Conservation (phyloP, 2,797 vertebrate genomes). For the Falco rusticolus region DNA sequence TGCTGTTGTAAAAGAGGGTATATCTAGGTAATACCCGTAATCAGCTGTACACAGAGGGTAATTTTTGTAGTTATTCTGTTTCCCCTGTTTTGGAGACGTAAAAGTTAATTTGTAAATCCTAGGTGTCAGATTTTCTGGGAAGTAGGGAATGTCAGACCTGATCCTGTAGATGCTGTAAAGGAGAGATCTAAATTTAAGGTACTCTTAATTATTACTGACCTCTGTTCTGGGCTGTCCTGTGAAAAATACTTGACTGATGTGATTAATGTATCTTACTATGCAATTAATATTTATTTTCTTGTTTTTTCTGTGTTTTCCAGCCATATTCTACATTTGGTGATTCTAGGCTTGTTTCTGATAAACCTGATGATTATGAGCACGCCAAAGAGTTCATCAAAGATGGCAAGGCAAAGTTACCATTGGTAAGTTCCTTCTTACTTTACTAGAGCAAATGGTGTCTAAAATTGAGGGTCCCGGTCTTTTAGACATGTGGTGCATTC, state of each 20-base stretch:
- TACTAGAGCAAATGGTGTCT: background rate
- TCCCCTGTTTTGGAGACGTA: background rate
- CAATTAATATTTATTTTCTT: background rate
- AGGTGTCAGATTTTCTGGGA: background rate
- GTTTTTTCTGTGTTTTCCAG: constrained; percentile 42
- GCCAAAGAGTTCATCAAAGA: constrained; percentile 76
- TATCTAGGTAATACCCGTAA: background rate
- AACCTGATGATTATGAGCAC: constrained; percentile 82
- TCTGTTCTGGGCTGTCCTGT: background rate
- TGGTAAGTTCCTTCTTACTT: constrained; percentile 75
- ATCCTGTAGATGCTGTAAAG: background rate
- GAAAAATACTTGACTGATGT: background rate
- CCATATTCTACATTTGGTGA: constrained; percentile 78
- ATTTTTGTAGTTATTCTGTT: background rate
- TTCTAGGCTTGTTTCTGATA: constrained; percentile 76
- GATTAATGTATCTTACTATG: background rate
- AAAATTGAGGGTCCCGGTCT: background rate
- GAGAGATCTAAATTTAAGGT: background rate
- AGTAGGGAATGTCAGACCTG: background rate
- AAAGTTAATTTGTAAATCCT: background rate
- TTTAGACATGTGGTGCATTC: background rate
- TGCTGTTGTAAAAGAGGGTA: background rate
- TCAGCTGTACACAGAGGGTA: background rate
- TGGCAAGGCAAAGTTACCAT: constrained; percentile 76
- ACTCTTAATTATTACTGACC: background rate